Conservation (phyloP, 1,140 invertebrate genomes). For the Wasmannia auropunctata region DNA sequence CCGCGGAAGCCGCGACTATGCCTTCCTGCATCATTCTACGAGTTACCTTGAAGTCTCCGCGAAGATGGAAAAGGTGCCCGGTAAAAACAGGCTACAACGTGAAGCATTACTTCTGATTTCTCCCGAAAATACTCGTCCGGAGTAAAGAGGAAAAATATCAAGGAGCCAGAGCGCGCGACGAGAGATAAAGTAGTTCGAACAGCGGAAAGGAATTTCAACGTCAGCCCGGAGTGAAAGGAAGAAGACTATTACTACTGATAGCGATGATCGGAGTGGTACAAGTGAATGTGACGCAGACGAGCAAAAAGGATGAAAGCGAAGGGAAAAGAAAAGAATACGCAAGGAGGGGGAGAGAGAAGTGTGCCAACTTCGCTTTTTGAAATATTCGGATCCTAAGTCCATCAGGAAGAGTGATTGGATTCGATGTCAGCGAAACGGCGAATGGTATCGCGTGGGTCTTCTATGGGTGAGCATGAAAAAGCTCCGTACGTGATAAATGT, state of each 20-base stretch:
- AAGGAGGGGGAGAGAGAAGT: not conserved
- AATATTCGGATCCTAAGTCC: constrained; percentile 38
- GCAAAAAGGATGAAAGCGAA: constrained; percentile 33
- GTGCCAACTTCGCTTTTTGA: constrained; percentile 23
- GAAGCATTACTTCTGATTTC: constrained; percentile 38
- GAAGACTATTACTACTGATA: constrained; percentile 44
- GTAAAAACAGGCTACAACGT: constrained; percentile 5
- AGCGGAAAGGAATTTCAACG: constrained; percentile 37
- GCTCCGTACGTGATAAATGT: not conserved
- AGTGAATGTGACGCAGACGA: constrained; percentile 44
- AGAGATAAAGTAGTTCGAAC: constrained; percentile 44
- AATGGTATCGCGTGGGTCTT: not conserved
- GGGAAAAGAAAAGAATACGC: constrained; percentile 1
- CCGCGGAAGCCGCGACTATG: not conserved
- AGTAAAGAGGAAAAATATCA: constrained; percentile 32
- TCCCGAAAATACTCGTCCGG: constrained; percentile 21
- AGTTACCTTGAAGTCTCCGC: not conserved
- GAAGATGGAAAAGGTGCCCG: constrained; percentile 7
- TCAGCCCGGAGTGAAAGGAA: constrained; percentile 45
- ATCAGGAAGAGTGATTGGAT: constrained; percentile 5
- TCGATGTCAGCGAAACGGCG: not conserved
- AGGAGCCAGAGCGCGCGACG: not conserved
- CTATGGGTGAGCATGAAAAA: not conserved
- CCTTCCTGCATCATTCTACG: not conserved
- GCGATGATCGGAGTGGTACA: constrained; percentile 50